A percentile compares a stretch with the other conserved stretches of the same genome.
Evolutionary conservation across 2,797 vertebrate species (phyloP).

Genomic region (Amniataba percoides): DNA sequence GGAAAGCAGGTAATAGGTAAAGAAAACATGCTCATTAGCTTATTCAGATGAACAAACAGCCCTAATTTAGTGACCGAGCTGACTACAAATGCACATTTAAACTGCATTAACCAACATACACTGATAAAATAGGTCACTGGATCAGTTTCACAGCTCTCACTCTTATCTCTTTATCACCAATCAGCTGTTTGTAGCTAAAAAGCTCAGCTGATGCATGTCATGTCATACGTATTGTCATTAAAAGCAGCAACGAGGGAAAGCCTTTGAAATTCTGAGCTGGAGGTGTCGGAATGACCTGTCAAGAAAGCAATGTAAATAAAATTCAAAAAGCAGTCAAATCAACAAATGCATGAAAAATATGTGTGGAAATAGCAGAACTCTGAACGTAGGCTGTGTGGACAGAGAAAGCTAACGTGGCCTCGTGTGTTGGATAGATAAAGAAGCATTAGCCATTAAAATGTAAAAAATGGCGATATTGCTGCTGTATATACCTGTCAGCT

Average conservation of each 20-base stretch:
- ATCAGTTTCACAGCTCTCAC: not conserved
- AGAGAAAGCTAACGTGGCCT: not conserved
- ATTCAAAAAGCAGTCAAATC: not conserved
- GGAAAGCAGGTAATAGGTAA: slow-evolving; percentile 50
- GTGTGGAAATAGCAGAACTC: no score
- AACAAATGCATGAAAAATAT: not conserved
- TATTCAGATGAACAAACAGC: slow-evolving; percentile 1
- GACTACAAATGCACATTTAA: not conserved
- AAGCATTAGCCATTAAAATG: not conserved
- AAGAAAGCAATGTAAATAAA: not conserved
- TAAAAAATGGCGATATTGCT: not conserved
- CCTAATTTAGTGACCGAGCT: not conserved
- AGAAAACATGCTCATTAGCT: not conserved
- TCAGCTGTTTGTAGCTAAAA: not conserved
- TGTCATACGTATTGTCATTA: not conserved
- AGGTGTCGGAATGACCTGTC: no score
- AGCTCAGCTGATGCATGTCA: not conserved
- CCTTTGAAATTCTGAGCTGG: no score
- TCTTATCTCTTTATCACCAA: not conserved
- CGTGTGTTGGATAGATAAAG: not conserved
- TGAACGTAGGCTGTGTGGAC: no score
- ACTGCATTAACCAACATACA: not conserved
- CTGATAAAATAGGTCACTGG: no score
- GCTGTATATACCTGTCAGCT: not conserved
- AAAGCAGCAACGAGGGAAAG: not conserved